Percentiles rank a stretch among this genome's conserved stretches.
These are phyloP conservation scores for Mythimna impura DNA, from an alignment of 2,888 invertebrate genomes.

Conservation along the genomic window DNA sequence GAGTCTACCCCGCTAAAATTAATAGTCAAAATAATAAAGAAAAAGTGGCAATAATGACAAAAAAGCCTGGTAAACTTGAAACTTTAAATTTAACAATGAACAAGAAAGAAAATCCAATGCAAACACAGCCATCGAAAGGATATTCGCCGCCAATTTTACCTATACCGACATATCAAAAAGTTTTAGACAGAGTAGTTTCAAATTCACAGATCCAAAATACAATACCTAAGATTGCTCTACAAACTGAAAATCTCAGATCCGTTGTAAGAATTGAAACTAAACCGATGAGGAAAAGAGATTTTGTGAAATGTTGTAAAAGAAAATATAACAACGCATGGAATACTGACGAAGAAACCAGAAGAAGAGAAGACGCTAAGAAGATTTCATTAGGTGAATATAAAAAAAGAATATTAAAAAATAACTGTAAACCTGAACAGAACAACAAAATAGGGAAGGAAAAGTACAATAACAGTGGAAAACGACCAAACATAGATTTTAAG, in stretches of 20 bases:
- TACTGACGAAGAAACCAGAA: constrained; percentile 24
- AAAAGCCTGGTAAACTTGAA: constrained; percentile 16
- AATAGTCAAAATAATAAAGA: constrained; percentile 9
- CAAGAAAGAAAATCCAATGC: background rate
- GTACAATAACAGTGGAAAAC: constrained; percentile 14
- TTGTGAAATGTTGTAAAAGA: constrained; percentile 34
- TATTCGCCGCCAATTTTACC: constrained; percentile 82
- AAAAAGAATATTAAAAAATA: constrained; percentile 59
- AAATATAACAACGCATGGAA: constrained; percentile 8
- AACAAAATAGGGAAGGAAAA: constrained; percentile 20
- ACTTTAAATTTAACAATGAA: constrained; percentile 18
- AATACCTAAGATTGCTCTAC: background rate
- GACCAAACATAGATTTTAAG: constrained; percentile 18
- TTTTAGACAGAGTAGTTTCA: constrained; percentile 40
- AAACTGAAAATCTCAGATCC: background rate
- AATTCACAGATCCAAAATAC: constrained; percentile 10
- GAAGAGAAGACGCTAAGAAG: constrained; percentile 63
- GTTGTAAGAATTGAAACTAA: constrained; percentile 19
- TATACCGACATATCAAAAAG: constrained; percentile 74
- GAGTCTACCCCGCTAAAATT: background rate
- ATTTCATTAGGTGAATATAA: constrained; percentile 77
- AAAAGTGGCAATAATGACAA: constrained; percentile 18
- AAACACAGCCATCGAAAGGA: constrained; percentile 41
- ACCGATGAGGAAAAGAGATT: constrained; percentile 25
- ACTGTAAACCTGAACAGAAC: constrained; percentile 2